Conservation (phyloP, 2,797 vertebrate species). For the Sphenopsis melanotis region DNA sequence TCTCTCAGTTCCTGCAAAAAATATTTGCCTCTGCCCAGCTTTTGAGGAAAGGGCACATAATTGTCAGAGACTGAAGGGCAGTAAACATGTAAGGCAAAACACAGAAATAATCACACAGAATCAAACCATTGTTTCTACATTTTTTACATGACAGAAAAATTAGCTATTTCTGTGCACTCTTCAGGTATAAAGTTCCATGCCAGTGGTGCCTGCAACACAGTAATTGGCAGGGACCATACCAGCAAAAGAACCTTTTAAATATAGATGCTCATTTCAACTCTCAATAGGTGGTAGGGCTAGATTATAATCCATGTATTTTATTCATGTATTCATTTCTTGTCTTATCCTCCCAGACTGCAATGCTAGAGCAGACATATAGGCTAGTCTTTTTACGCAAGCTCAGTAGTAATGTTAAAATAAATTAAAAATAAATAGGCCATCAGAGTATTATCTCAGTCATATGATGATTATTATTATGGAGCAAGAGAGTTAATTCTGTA, state of each 20-base stretch:
- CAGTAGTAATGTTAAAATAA: neutral
- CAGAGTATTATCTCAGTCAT: neutral
- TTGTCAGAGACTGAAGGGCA: neutral
- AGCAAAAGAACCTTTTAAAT: neutral
- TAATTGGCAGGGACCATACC: neutral
- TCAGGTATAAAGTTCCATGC: neutral
- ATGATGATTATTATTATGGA: neutral
- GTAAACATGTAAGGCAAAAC: neutral
- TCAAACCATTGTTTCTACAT: neutral
- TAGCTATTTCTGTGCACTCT: neutral
- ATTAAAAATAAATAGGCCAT: neutral
- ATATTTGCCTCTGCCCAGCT: neutral
- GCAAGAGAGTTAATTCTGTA: neutral
- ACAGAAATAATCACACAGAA: neutral
- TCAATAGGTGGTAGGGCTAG: neutral
- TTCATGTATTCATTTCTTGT: neutral
- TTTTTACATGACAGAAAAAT: neutral
- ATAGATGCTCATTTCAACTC: neutral
- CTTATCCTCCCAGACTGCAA: neutral
- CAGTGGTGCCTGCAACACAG: neutral
- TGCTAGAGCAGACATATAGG: neutral
- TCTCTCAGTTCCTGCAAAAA: neutral
- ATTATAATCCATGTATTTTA: neutral
- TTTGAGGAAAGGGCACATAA: neutral
- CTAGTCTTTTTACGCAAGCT: neutral